Base-by-base conservation (phyloP, 2,113 vertebrate species). In the Phylloscopus trochiloides region DNA sequence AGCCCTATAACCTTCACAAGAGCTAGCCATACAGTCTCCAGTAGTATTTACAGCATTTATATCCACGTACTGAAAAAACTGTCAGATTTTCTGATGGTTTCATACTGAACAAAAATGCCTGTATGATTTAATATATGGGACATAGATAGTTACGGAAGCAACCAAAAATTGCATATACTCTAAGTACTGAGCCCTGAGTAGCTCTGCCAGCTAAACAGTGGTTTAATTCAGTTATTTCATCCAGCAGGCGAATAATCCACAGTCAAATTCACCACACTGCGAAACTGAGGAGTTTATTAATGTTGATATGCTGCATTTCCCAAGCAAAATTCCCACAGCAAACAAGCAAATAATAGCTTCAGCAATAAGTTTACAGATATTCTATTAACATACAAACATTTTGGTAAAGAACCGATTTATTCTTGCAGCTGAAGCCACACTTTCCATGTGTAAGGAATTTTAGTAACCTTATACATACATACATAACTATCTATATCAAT, bases 201-300 rank as follows among this genome's bases (percentile, higher is more conserved):
- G 52, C 47, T 28, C 85, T 45, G 51, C 40, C 68, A 59, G 51
- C 40, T 72, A 59, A 92, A 74, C 43, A 94, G 63, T n/a, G 76
- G n/a, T 77, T 95, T 92, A 88, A 86, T 93, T 90, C 75, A 74
- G 58, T 48, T 63, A 86, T 66, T 86, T 77, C 40, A 90, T 78
- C 48, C 75, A 92, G 75, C 45, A 78, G 70, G 32, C 80, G 75
- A 73, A 87, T 89, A 89, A 94, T 66, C 54, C 36, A 68, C 62
- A 76, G 72, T 45, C 62, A 45, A 59, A 68, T 77, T n/a, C 65
- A 72, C 47, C 81, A 93, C 40, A 67, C 68, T 84, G 38, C 83
- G 79, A 93, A 96, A 96, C 5, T 34, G 51, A 76, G 34, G 42
- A 86, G 52, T 88, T 95, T 77, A 90, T 93, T 84, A 74, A 78